Percentiles rank a stretch among this genome's conserved stretches.
Evolutionary conservation across 2,797 vertebrate species (phyloP).

Genomic region (Liasis olivaceus): DNA sequence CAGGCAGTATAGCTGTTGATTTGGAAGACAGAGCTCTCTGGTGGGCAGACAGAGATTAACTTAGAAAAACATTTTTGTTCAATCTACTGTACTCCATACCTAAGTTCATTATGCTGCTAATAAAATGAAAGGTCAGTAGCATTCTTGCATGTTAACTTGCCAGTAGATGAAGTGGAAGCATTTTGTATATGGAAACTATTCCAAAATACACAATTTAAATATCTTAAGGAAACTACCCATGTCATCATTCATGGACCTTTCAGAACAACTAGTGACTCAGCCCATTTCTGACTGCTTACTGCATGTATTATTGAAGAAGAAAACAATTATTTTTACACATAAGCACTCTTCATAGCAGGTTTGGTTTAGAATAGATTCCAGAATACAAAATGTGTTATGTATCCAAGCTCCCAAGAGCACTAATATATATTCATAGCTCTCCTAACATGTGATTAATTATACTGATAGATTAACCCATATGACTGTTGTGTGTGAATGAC

Average conservation of each 20-base stretch:
- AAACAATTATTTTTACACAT: neutral
- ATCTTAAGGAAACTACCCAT: neutral
- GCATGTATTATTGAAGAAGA: neutral
- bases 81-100: neutral
- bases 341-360: neutral
- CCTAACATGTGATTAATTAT: no score
- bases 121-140: neutral
- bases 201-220: neutral
- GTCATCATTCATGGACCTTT: neutral
- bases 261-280: neutral
- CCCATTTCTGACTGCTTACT: neutral
- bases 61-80: neutral
- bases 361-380: no score
- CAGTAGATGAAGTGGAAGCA: neutral
- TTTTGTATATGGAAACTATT: neutral
- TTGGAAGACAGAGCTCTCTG: slow-evolving; percentile 13
- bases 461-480: no score
- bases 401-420: no score
- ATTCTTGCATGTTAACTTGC: neutral
- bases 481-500: no score
- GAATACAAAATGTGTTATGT: no score
- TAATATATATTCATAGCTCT: no score
- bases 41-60: neutral
- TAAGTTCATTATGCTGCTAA: neutral
- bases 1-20: neutral